These are phyloP conservation scores for Garra rufa DNA, from an alignment of 2,113 vertebrate species.

Conservation along the genomic window DNA sequence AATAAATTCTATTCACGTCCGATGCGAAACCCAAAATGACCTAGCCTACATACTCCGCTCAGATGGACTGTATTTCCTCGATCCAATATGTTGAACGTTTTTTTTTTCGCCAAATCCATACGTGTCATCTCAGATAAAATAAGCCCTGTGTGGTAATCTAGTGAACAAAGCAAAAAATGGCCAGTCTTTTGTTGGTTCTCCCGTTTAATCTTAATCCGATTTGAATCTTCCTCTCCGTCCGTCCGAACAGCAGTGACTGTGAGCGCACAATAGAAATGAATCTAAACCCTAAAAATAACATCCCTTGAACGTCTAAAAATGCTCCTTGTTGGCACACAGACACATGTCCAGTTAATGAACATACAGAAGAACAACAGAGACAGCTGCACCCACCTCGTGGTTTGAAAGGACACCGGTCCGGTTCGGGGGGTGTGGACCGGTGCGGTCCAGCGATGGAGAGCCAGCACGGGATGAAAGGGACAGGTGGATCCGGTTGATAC, in stretches of 20 bases:
- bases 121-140: neutral
- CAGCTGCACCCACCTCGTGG: slow-evolving; percentile 75
- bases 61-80: neutral
- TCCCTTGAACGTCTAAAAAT: neutral
- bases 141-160: slow-evolving; percentile 50
- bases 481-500: slow-evolving; percentile 52
- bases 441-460: slow-evolving; percentile 31
- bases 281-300: neutral
- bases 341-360: slow-evolving; percentile 8
- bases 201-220: slow-evolving; percentile 74
- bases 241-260: slow-evolving; percentile 27
- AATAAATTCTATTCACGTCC: neutral
- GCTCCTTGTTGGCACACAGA: neutral
- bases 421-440: slow-evolving; percentile 45
- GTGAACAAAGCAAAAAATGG: slow-evolving; percentile 70
- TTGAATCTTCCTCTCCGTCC: slow-evolving; percentile 62
- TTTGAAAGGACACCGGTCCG: slow-evolving; percentile 60
- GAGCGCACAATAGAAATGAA: neutral
- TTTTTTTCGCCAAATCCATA: neutral
- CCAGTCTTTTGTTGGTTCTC: slow-evolving; percentile 67
- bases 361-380: slow-evolving; percentile 52
- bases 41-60: slow-evolving; percentile 24
- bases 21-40: slow-evolving; percentile 14
- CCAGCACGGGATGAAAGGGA: slow-evolving; percentile 28
- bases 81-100: neutral